phyloP scores from a whole-genome alignment of 2,888 invertebrate species.

The Phalangium opilio region DNA sequence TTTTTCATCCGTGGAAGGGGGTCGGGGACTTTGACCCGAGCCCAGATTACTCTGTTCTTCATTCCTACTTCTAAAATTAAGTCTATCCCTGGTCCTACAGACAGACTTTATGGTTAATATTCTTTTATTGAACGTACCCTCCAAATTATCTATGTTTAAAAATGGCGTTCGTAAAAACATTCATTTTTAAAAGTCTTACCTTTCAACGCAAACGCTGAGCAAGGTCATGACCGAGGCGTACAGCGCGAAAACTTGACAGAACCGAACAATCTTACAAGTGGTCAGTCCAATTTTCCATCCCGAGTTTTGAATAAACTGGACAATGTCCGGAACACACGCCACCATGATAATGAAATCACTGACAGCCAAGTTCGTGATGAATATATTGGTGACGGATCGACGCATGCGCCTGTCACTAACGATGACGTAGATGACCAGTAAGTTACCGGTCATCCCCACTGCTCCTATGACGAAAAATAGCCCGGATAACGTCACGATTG shows the following conservation, averaged over 20 bases:
- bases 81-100: too few relatives aligned
- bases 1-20: too few relatives aligned
- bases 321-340: conserved; percentile 29
- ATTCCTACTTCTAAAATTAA: too few relatives aligned
- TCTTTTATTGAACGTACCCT: too few relatives aligned
- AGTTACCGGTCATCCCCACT: conserved; percentile 29
- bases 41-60: too few relatives aligned
- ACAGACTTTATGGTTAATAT: too few relatives aligned
- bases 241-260: conserved; percentile 31
- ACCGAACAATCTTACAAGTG: conserved; percentile 31
- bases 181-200: too few relatives aligned
- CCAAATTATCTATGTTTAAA: too few relatives aligned
- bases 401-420: conserved; percentile 29
- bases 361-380: conserved; percentile 30
- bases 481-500: conserved; percentile 22
- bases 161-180: too few relatives aligned
- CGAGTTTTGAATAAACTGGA: conserved; percentile 26
- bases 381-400: conserved; percentile 29
- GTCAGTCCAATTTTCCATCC: conserved; percentile 28
- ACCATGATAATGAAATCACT: conserved; percentile 30
- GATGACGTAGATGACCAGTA: conserved; percentile 28
- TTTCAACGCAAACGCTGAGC: conserved; percentile 34
- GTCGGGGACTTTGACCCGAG: too few relatives aligned
- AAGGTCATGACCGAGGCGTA: conserved; percentile 35
- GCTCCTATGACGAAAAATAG: conserved; percentile 28